Base-by-base conservation (phyloP, 2,113 vertebrate species). In the Callopanchax toddi region DNA sequence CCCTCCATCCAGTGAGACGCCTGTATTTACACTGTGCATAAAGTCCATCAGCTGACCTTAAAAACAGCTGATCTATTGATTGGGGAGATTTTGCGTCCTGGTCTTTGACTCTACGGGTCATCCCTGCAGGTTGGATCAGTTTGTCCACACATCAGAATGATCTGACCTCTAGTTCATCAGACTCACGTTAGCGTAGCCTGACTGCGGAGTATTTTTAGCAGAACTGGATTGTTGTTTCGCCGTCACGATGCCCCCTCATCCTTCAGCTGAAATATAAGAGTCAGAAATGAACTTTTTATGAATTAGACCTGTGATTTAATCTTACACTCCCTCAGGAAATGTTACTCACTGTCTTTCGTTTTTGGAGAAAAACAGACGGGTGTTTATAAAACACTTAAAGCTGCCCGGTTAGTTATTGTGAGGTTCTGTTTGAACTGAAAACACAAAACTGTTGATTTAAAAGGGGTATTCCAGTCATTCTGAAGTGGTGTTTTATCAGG, bases 211-310 rank as follows among this genome's bases (percentile, higher is more conserved):
- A 82, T 86, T 83, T 85, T 79, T 86, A 81, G 86, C 67, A 82
- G 71, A 78, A 70, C 56, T 67, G 73, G 75, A 77, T 76, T 76
- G 60, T 13, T 37, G 36, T 11, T 37, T 11, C 9, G 12, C 36
- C 12, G 3, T 37, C 36, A 12, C 36, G 10, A 11, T 37, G 36
- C 12, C 36, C 29, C 5, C 29, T 32, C 29, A 32, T 32, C 29
- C 29, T 32, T 32, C 29, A 32, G 29, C 29, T 37, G 69, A 50
- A 81, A 81, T 61, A 25, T 32, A 45, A 68, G 17, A 29, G 60
- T 78, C 66, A 66, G 67, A 84, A 65, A 80, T 37, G 51, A 55
- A 52, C 53, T 80, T 78, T 85, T 84, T 84, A 74, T 81, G 67
- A 32, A 7, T 9, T 32, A 32, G 29, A 32, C 29, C 29, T 9